Percentiles rank a stretch among this genome's conserved stretches.
These are phyloP conservation scores for Oxycera nigricornis DNA, from an alignment of 2,888 invertebrate genomes.

Conservation along the genomic window DNA sequence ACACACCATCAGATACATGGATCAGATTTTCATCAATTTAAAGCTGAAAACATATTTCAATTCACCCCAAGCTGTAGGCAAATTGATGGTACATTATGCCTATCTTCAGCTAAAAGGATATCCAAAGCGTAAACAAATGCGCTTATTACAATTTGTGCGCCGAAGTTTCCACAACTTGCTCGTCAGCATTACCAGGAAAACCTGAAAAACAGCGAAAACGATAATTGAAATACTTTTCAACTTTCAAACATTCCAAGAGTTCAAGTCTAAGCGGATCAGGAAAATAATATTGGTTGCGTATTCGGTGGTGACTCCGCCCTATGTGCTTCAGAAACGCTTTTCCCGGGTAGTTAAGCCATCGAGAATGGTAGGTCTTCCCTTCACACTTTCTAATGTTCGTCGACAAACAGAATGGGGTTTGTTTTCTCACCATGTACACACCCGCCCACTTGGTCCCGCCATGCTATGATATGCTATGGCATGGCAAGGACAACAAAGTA, in stretches of 20 bases:
- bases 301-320: background rate
- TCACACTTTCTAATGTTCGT: background rate
- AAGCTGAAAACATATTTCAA: too few relatives aligned
- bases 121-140: too few relatives aligned
- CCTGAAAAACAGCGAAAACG: background rate
- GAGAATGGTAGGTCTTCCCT: background rate
- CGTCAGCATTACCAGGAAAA: too few relatives aligned
- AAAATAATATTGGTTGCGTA: background rate
- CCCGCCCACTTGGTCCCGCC: too few relatives aligned
- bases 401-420: background rate
- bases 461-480: background rate
- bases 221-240: background rate
- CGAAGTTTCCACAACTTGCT: background rate
- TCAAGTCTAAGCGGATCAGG: background rate
- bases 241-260: background rate
- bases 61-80: too few relatives aligned
- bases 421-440: background rate
- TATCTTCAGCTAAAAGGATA: too few relatives aligned
- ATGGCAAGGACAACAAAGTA: background rate
- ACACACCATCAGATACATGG: too few relatives aligned
- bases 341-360: background rate
- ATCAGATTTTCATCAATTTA: too few relatives aligned
- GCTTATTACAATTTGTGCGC: too few relatives aligned
- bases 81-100: too few relatives aligned
- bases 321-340: background rate